Evolutionary conservation across 2,113 vertebrate genomes (phyloP).

Genomic region (Marmota flaviventris): DNA sequence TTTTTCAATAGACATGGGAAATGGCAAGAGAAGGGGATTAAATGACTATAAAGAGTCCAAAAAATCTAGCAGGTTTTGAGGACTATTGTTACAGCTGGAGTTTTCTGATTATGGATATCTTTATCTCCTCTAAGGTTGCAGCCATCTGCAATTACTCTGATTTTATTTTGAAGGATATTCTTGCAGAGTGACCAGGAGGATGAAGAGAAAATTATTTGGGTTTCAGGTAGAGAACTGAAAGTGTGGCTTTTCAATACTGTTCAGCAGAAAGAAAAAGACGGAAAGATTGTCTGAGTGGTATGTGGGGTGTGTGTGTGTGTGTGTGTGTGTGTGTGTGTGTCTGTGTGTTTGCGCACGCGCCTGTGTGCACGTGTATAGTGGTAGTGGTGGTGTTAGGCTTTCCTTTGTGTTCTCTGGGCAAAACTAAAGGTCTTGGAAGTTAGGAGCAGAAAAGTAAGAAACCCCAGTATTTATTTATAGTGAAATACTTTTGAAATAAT

Average conservation of each 20-base stretch:
- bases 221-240: background rate
- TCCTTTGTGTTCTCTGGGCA: background rate
- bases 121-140: background rate
- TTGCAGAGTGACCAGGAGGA: background rate
- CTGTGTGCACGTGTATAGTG: background rate
- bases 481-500: background rate
- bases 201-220: background rate
- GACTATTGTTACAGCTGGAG: background rate
- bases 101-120: background rate
- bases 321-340: background rate
- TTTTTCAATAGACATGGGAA: background rate
- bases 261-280: background rate
- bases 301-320: background rate
- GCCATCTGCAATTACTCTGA: background rate
- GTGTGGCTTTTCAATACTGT: background rate
- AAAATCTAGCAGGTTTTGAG: background rate
- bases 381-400: background rate
- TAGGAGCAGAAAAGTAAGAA: background rate
- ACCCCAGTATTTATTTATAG: background rate
- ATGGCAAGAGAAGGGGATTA: background rate
- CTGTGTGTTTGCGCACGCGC: too few species aligned
- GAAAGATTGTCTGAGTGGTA: background rate
- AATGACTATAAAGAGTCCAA: background rate
- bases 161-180: background rate
- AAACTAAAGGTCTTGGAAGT: background rate